Conservation (phyloP, 2,888 invertebrate species). For the Rhopalosiphum nymphaeae region DNA sequence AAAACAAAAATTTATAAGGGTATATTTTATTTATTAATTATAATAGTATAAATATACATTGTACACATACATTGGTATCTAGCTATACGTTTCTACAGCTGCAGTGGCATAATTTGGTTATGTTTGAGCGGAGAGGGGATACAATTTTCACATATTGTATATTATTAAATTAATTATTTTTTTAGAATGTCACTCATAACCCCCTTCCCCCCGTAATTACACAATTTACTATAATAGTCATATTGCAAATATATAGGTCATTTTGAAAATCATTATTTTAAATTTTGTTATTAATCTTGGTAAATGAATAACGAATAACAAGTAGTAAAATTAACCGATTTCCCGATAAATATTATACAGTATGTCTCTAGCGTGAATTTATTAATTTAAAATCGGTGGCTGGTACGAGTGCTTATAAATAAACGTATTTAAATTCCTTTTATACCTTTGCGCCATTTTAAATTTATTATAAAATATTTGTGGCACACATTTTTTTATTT, state of each 20-base stretch:
- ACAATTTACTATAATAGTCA: background rate
- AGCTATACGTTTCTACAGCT: too few relatives aligned
- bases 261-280: background rate
- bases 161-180: background rate
- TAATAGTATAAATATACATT: too few relatives aligned
- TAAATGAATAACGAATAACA: background rate
- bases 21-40: too few relatives aligned
- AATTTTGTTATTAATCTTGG: background rate
- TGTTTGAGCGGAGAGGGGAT: background rate
- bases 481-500: background rate
- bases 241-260: background rate
- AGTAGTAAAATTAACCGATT: background rate
- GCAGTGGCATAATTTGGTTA: too few relatives aligned
- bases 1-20: too few relatives aligned
- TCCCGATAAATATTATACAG: background rate
- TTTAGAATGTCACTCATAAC: background rate
- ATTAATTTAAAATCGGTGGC: background rate
- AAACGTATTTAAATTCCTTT: background rate
- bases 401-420: background rate
- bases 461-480: background rate
- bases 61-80: too few relatives aligned
- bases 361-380: background rate
- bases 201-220: background rate
- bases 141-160: background rate
- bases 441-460: background rate